Evolutionary conservation across 2,888 invertebrate genomes (phyloP).

Genomic region (Drosophila conformis): DNA sequence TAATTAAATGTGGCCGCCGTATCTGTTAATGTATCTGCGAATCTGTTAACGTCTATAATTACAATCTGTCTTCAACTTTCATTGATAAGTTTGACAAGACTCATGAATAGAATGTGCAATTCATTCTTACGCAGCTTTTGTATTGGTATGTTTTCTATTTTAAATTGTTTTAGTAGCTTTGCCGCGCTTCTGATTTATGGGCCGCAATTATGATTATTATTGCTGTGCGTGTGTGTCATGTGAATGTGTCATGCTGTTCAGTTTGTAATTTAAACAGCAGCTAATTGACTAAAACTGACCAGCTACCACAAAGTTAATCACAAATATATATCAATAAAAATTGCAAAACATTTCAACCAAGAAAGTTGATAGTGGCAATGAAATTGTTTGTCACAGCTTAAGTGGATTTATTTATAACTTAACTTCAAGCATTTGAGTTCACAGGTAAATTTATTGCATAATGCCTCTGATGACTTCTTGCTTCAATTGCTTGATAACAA

Average conservation of each 20-base stretch:
- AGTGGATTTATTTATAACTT: constrained; percentile 4
- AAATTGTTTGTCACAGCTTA: background rate
- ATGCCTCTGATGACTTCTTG: constrained; percentile 5
- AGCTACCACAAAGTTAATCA: constrained; percentile 10
- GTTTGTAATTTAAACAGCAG: background rate
- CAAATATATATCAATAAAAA: constrained; percentile 2
- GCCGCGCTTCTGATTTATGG: constrained; percentile 43
- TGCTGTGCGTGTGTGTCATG: background rate
- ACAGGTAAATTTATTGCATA: background rate
- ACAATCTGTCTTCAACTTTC: constrained; percentile 21
- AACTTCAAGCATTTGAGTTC: background rate
- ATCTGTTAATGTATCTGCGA: constrained; percentile 52
- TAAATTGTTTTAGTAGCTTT: constrained; percentile 45
- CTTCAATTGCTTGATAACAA: constrained; percentile 45
- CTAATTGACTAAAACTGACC: background rate
- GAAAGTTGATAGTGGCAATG: background rate
- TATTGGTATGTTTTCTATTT: constrained; percentile 41
- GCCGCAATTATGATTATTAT: constrained; percentile 18
- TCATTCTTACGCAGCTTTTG: constrained; percentile 15
- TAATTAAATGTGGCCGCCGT: constrained; percentile 3
- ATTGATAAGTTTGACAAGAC: constrained; percentile 29
- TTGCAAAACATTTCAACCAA: background rate
- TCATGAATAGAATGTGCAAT: background rate
- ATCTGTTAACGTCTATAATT: constrained; percentile 37
- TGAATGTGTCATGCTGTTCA: constrained; percentile 16